Conservation (phyloP, 2,113 vertebrate genomes). For the Isichthys henryi region DNA sequence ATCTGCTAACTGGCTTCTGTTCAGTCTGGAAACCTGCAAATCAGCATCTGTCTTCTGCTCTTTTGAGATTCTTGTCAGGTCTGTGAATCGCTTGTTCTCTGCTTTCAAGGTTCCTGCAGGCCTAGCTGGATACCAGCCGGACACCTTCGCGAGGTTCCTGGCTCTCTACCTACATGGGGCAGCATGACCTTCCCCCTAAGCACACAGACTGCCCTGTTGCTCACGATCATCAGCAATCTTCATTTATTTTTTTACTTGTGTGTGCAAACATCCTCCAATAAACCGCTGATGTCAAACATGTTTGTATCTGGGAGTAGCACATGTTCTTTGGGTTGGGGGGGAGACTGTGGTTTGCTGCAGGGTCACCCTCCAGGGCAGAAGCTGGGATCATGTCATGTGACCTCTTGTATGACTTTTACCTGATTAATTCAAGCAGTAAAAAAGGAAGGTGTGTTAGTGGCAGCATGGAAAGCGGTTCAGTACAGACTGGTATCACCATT, state of each 20-base stretch:
- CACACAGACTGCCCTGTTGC: not conserved
- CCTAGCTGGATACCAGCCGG: constrained; percentile 74
- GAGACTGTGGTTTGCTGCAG: not conserved
- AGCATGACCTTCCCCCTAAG: constrained; percentile 30
- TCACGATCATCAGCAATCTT: not conserved
- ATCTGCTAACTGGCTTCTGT: not conserved
- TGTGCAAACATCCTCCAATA: not conserved
- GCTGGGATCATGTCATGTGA: not conserved
- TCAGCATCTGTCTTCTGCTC: not conserved
- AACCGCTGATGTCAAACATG: not conserved
- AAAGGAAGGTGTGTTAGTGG: not conserved
- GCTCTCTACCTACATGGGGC: constrained; percentile 81
- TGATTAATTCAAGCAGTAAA: not conserved
- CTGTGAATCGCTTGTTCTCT: not conserved
- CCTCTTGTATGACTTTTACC: not conserved
- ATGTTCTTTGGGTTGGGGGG: not conserved
- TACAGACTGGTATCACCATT: not conserved
- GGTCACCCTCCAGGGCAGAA: not conserved
- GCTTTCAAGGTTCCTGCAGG: constrained; percentile 77
- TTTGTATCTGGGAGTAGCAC: not conserved
- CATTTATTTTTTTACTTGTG: not conserved
- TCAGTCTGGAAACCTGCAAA: not conserved
- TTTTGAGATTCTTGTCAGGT: not conserved
- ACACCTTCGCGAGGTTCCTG: constrained; percentile 87
- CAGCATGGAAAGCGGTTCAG: not conserved